These are phyloP conservation scores for Gopherus flavomarginatus DNA, from an alignment of 2,113 vertebrate species.

Conservation along the genomic window DNA sequence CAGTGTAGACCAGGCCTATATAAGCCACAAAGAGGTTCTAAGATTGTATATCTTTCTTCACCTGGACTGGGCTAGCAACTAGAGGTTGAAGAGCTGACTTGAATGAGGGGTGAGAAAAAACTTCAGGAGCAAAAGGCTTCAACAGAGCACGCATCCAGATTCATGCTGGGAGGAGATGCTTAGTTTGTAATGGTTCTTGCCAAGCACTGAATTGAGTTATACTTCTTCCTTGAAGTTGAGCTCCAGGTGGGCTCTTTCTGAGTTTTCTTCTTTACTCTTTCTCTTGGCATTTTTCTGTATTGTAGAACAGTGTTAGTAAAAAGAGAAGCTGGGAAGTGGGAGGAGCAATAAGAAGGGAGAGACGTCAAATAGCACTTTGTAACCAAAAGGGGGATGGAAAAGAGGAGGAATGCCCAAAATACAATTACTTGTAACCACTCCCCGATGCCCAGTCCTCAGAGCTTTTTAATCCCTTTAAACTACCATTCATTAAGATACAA, in stretches of 20 bases:
- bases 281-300: not conserved
- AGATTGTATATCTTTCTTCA: not conserved
- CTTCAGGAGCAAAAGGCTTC: not conserved
- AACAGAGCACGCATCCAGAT: not conserved
- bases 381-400: not conserved
- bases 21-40: not conserved
- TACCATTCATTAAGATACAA: not conserved
- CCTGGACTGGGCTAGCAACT: not conserved
- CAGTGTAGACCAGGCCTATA: not conserved
- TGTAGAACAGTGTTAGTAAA: not conserved
- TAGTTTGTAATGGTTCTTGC: not conserved
- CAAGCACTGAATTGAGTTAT: not conserved
- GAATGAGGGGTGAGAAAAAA: not conserved
- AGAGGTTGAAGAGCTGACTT: not conserved
- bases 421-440: not conserved
- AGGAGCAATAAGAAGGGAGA: not conserved
- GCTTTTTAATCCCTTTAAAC: not conserved
- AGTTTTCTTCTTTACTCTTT: not conserved
- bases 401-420: not conserved
- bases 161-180: not conserved
- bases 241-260: not conserved
- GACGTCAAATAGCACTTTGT: not conserved
- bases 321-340: not conserved
- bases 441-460: not conserved
- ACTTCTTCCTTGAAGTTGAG: not conserved